Conservation (phyloP, 1,140 invertebrate species). For the Pseudomyrmex concolor region DNA sequence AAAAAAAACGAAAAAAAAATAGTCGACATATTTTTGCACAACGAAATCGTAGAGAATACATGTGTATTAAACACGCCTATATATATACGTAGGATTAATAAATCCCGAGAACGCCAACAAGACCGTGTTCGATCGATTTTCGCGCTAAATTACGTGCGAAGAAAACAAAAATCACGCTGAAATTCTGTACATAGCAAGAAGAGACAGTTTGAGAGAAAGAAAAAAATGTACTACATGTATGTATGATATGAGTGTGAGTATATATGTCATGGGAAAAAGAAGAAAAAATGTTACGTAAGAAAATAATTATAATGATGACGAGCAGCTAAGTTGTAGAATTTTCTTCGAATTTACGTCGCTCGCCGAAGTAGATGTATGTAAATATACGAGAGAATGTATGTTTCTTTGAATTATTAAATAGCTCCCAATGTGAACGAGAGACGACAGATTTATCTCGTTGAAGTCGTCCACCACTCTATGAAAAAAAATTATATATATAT, state of each 20-base stretch:
- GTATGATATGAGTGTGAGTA: constrained; percentile 20
- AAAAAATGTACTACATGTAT: constrained; percentile 24
- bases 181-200: constrained; percentile 67
- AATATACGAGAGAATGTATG: constrained; percentile 35
- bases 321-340: constrained; percentile 58
- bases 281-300: constrained; percentile 48
- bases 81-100: constrained; percentile 72
- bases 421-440: neutral
- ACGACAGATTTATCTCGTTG: constrained; percentile 13
- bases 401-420: constrained; percentile 45
- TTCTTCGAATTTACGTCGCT: constrained; percentile 42
- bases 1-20: constrained; percentile 46
- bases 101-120: constrained; percentile 77
- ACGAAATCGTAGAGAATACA: constrained; percentile 63
- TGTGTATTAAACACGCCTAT: constrained; percentile 74
- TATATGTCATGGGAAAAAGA: constrained; percentile 41
- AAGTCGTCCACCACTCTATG: constrained; percentile 32
- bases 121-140: constrained; percentile 68
- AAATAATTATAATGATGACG: constrained; percentile 52
- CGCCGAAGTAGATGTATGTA: constrained; percentile 49
- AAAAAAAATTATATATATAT: neutral
- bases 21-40: constrained; percentile 80
- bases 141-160: constrained; percentile 70
- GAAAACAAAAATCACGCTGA: constrained; percentile 38
- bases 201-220: constrained; percentile 39